These are phyloP conservation scores for Spea hammondii DNA, from an alignment of 2,797 vertebrate species.

Conservation along the genomic window DNA sequence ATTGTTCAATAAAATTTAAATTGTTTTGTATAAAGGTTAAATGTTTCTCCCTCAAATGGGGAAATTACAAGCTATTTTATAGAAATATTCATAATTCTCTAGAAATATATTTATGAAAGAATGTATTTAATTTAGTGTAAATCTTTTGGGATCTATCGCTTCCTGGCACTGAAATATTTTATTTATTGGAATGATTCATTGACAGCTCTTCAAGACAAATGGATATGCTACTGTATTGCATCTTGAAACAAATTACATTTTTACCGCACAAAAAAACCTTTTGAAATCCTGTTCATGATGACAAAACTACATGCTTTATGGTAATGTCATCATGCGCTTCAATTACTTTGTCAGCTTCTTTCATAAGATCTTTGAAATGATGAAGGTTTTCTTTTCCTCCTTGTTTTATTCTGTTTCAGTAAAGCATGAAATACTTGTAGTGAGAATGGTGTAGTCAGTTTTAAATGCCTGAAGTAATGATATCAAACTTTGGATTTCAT, in stretches of 20 bases:
- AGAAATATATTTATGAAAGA: constrained; percentile 17
- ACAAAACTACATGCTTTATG: constrained; percentile 24
- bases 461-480: not conserved
- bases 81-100: constrained; percentile 4
- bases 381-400: constrained; percentile 8
- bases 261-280: constrained; percentile 13
- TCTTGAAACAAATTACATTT: constrained; percentile 15
- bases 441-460: not conserved
- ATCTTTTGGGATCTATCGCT: constrained; percentile 8
- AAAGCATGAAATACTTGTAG: constrained; percentile 15
- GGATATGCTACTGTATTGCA: constrained; percentile 18
- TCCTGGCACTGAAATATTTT: constrained; percentile 12
- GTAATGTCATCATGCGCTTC: constrained; percentile 25
- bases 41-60: not conserved
- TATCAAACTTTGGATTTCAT: not conserved
- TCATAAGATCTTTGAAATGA: constrained; percentile 17
- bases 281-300: constrained; percentile 28
- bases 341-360: constrained; percentile 36
- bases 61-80: not conserved
- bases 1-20: too few relatives aligned
- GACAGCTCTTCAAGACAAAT: constrained; percentile 21
- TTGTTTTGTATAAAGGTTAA: too few relatives aligned
- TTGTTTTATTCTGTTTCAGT: constrained; percentile 4
- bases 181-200: constrained; percentile 17
- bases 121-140: constrained; percentile 16